phyloP scores from a whole-genome alignment of 2,888 invertebrate genomes.

The Octonoba sinensis region DNA sequence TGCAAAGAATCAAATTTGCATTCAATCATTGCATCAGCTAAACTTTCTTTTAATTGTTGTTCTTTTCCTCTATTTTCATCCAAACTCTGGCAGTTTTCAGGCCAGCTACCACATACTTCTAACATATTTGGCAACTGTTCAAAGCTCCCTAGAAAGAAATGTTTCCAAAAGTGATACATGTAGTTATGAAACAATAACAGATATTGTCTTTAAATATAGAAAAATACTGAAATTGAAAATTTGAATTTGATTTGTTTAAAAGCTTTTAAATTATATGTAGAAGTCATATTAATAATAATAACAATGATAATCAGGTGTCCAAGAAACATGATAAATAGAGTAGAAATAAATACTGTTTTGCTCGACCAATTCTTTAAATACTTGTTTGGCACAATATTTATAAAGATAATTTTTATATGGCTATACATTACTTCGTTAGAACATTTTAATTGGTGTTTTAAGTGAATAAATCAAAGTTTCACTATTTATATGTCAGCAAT shows the following conservation, averaged over 20 bases:
- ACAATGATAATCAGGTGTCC: background rate
- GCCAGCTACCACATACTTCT: slow-evolving; percentile 76
- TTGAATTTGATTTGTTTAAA: background rate
- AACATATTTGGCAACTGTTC: slow-evolving; percentile 88
- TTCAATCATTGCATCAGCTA: slow-evolving; percentile 95
- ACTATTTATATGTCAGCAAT: no score
- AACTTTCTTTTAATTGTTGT: slow-evolving; percentile 85
- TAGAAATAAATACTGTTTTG: background rate
- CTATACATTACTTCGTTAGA: no score
- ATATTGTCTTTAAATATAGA: background rate
- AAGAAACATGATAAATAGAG: background rate
- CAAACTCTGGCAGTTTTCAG: slow-evolving; percentile 68
- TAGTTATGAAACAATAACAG: background rate
- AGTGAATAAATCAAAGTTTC: no score
- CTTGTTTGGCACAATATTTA: no score
- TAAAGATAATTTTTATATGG: no score
- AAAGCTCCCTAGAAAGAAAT: slow-evolving; percentile 79
- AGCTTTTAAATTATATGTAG: background rate
- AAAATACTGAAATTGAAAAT: background rate
- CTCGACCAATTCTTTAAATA: background rate
- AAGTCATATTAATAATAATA: background rate
- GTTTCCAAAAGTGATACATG: background rate
- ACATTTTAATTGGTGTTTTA: no score
- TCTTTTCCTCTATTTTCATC: slow-evolving; percentile 73
- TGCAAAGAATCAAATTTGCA: slow-evolving; percentile 73